Percentiles rank a stretch among this genome's conserved stretches.
Evolutionary conservation across 1,140 invertebrate genomes (phyloP).

Genomic region (Scylla paramamosain): DNA sequence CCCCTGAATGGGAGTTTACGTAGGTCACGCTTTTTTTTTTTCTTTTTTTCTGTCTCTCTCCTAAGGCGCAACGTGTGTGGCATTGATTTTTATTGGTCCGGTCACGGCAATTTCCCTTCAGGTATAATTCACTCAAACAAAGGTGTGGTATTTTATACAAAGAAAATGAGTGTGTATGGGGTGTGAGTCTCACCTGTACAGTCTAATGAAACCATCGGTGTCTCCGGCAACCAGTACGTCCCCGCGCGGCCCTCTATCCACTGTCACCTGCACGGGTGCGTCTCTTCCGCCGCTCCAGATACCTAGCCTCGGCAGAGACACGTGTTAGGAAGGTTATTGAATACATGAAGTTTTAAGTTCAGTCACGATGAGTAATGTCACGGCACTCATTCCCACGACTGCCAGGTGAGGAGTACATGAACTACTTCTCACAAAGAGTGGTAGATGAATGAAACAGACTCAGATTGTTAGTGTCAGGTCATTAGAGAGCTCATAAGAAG

Average conservation of each 20-base stretch:
- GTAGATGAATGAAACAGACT: too few relatives aligned
- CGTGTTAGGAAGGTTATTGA: background rate
- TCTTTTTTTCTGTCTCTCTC: background rate
- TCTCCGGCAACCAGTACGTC: slow-evolving; percentile 93
- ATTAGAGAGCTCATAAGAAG: too few relatives aligned
- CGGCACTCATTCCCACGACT: too few relatives aligned
- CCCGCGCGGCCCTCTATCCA: slow-evolving; percentile 89
- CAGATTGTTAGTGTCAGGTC: too few relatives aligned
- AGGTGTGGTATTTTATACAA: background rate
- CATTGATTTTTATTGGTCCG: background rate
- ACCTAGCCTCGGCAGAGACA: slow-evolving; percentile 81
- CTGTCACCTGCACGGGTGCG: slow-evolving; percentile 89
- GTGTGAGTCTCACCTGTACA: slow-evolving; percentile 85
- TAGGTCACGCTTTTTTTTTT: background rate
- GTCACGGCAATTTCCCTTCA: background rate
- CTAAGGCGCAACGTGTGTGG: background rate
- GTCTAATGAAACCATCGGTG: slow-evolving; percentile 93
- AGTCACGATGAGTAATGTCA: too few relatives aligned
- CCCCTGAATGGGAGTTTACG: background rate
- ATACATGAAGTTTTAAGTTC: too few relatives aligned
- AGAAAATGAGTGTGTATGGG: background rate
- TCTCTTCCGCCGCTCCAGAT: slow-evolving; percentile 95
- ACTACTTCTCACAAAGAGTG: too few relatives aligned
- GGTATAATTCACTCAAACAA: background rate
- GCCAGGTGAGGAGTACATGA: too few relatives aligned